A percentile compares a stretch with the other conserved stretches of the same genome.
These are phyloP conservation scores for Branchipolynoe longqiensis DNA, from an alignment of 2,888 invertebrate species.

Conservation along the genomic window DNA sequence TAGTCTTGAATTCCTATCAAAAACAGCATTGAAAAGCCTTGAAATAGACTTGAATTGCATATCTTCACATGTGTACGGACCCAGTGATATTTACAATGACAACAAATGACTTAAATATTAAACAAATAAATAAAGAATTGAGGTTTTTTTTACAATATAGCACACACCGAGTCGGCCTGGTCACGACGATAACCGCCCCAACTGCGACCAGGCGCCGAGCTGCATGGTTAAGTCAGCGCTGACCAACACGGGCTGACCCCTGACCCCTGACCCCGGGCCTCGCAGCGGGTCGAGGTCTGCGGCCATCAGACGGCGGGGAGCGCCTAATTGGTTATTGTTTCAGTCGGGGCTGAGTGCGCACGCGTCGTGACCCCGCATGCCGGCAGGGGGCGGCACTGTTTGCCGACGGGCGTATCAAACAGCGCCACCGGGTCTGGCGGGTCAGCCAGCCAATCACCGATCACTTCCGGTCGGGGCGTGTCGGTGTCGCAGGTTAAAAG, in stretches of 20 bases:
- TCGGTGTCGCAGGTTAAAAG: too few species aligned
- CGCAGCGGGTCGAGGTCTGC: slow-evolving; percentile 17
- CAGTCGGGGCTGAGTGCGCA: slow-evolving; percentile 14
- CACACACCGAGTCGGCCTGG: background rate
- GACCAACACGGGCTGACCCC: background rate
- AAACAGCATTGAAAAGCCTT: too few species aligned
- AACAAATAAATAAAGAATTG: too few species aligned
- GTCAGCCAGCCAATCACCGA: too few species aligned
- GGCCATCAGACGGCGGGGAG: background rate
- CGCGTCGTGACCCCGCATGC: slow-evolving; percentile 26
- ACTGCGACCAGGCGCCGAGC: background rate
- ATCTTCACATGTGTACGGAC: too few species aligned
- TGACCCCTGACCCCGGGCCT: slow-evolving; percentile 18
- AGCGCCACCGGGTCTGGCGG: slow-evolving; percentile 15
- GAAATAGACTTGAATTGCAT: too few species aligned
- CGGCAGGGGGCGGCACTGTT: background rate
- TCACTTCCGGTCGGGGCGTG: too few species aligned
- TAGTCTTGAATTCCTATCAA: too few species aligned
- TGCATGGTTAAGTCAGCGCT: background rate
- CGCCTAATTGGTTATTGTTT: slow-evolving; percentile 43
- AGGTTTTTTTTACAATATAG: too few species aligned
- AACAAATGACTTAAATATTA: too few species aligned
- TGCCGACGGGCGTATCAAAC: slow-evolving; percentile 20
- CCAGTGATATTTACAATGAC: too few species aligned
- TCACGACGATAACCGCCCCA: background rate